Evolutionary conservation across 2,113 vertebrate species (phyloP).

Genomic region (Syngnathus floridae): DNA sequence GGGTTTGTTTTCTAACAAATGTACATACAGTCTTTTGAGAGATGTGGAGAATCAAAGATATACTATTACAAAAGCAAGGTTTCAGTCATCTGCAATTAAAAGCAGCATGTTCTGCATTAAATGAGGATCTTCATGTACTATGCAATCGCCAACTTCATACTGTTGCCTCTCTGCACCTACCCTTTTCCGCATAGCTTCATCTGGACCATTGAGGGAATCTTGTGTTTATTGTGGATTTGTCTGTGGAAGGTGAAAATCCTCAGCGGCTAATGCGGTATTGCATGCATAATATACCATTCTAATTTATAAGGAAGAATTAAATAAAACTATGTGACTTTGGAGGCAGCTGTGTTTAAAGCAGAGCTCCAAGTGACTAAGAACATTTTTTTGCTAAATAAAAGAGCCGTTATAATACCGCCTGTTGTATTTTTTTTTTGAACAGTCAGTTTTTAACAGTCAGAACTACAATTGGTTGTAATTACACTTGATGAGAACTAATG

Average conservation of each 20-base stretch:
- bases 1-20: conserved; percentile 34
- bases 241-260: conserved; percentile 63
- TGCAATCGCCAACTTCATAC: conserved; percentile 68
- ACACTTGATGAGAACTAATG: background rate
- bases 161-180: conserved; percentile 50
- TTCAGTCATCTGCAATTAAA: conserved; percentile 54
- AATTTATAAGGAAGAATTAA: conserved; percentile 63
- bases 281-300: conserved; percentile 72
- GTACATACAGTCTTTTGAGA: conserved; percentile 62
- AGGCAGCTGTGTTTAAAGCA: conserved; percentile 61
- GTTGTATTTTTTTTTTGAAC: conserved; percentile 5
- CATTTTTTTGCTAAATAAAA: conserved; percentile 69
- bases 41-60: conserved; percentile 19
- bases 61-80: background rate
- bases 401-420: conserved; percentile 37
- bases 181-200: conserved; percentile 57
- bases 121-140: conserved; percentile 65
- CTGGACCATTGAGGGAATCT: conserved; percentile 49
- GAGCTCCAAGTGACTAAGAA: conserved; percentile 63
- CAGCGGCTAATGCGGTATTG: conserved; percentile 69
- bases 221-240: conserved; percentile 38
- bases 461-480: background rate
- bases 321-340: conserved; percentile 55
- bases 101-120: conserved; percentile 63
- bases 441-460: too few species aligned